These are phyloP conservation scores for Neoniphon sammara DNA, from an alignment of 2,797 vertebrate species.

Conservation along the genomic window DNA sequence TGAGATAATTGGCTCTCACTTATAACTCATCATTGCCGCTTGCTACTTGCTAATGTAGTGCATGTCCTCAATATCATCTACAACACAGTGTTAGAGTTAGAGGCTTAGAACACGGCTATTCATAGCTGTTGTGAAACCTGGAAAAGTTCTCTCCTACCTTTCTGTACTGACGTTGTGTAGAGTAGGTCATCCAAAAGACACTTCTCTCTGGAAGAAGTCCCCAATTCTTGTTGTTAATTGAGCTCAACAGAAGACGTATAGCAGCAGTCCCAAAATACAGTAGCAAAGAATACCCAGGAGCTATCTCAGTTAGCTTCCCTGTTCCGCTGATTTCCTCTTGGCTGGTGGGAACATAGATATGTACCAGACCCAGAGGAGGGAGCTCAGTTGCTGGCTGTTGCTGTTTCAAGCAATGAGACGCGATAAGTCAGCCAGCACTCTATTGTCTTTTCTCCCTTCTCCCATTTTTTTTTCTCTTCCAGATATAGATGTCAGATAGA, in stretches of 20 bases:
- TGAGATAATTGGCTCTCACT: constrained; percentile 66
- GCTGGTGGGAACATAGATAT: constrained; percentile 52
- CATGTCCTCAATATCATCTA: constrained; percentile 42
- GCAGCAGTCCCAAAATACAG: constrained; percentile 4
- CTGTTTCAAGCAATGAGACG: constrained; percentile 75
- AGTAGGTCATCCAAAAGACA: constrained; percentile 16
- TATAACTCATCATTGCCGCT: constrained; percentile 61
- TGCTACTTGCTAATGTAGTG: constrained; percentile 44
- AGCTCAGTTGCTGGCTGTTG: constrained; percentile 66
- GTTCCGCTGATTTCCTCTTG: constrained; percentile 61
- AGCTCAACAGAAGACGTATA: constrained; percentile 41
- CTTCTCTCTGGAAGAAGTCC: neutral
- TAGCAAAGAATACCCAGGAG: constrained; percentile 28
- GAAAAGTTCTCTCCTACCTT: constrained; percentile 11
- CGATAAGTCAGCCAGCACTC: constrained; percentile 72
- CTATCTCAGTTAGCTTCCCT: constrained; percentile 28
- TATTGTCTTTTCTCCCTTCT: constrained; percentile 57
- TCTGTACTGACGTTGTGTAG: neutral
- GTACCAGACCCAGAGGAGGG: constrained; percentile 62
- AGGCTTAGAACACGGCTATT: constrained; percentile 20
- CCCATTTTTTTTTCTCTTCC: constrained; percentile 58
- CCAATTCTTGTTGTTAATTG: constrained; percentile 44
- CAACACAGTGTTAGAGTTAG: constrained; percentile 23
- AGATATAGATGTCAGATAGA: neutral
- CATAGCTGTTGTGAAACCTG: constrained; percentile 24